Evolutionary conservation across 2,797 vertebrate species (phyloP).

Genomic region (Spinus olivaceus): DNA sequence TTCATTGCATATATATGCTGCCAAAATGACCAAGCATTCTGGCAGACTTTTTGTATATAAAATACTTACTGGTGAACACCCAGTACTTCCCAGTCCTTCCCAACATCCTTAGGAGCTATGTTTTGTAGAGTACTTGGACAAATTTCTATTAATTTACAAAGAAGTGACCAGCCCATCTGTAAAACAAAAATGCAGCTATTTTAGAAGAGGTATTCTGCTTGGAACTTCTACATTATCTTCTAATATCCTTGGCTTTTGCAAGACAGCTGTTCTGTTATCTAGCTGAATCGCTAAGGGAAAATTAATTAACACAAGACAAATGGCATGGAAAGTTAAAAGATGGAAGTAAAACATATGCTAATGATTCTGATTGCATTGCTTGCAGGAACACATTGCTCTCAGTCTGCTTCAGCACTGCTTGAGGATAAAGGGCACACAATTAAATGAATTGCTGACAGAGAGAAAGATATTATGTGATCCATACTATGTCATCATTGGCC

Average conservation of each 20-base stretch:
- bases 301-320: not conserved
- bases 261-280: not conserved
- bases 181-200: constrained; percentile 35
- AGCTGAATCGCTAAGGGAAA: not conserved
- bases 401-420: not conserved
- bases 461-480: not conserved
- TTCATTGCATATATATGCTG: not conserved
- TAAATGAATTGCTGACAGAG: not conserved
- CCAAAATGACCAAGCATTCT: not conserved
- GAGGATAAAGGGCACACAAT: not conserved
- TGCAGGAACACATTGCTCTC: not conserved
- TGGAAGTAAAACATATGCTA: not conserved
- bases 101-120: constrained; percentile 78
- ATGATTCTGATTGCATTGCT: not conserved
- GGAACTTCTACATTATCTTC: not conserved
- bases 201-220: not conserved
- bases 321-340: not conserved
- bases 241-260: not conserved
- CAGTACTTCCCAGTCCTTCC: constrained; percentile 84
- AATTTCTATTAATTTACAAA: constrained; percentile 91
- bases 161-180: constrained; percentile 89
- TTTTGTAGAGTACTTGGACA: constrained; percentile 83
- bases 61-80: constrained; percentile 90
- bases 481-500: rapidly evolving
- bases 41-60: not conserved